Percentiles rank a stretch among this genome's conserved stretches.
phyloP scores from a whole-genome alignment of 2,888 invertebrate species.

The Dorcus hopei region DNA sequence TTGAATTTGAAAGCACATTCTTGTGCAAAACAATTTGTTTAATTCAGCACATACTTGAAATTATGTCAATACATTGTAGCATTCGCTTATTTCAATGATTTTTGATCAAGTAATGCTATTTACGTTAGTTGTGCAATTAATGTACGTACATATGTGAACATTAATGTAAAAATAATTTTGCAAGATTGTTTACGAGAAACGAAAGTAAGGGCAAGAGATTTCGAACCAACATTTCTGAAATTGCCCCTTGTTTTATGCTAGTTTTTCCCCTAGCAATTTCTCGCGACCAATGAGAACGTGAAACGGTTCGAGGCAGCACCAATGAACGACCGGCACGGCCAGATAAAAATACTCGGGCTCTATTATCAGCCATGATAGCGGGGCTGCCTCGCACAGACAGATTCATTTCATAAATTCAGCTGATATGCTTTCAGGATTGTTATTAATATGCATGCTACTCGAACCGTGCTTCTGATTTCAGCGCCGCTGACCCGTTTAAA shows the following conservation, averaged over 20 bases:
- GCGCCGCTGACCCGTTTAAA: neutral
- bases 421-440: constrained; percentile 39
- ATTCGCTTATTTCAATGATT: too few relatives aligned
- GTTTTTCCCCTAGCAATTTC: constrained; percentile 56
- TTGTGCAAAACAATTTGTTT: too few relatives aligned
- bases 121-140: too few relatives aligned
- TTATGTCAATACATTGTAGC: too few relatives aligned
- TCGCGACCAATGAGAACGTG: constrained; percentile 43
- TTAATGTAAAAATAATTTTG: too few relatives aligned
- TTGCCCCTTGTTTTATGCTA: constrained; percentile 42
- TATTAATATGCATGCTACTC: constrained; percentile 40
- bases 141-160: too few relatives aligned
- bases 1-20: too few relatives aligned
- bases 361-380: constrained; percentile 53
- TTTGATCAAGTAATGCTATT: too few relatives aligned
- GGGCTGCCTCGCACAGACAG: constrained; percentile 44
- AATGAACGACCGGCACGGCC: constrained; percentile 48
- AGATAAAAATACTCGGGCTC: constrained; percentile 52
- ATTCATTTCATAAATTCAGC: constrained; percentile 47
- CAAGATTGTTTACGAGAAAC: neutral
- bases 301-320: constrained; percentile 51
- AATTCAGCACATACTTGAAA: too few relatives aligned
- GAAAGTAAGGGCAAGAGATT: constrained; percentile 15
- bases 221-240: constrained; percentile 29
- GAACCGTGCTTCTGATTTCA: neutral